phyloP scores from a whole-genome alignment of 2,113 vertebrate genomes.

The Bos taurus region ARS-UCD2.0 NC_037355.1:11981501-11982000 shows the following conservation, averaged over 20 bases:
- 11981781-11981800: background rate
- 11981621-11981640: background rate
- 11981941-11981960: background rate
- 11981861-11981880: background rate
- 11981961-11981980: background rate
- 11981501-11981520: background rate
- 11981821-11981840: background rate
- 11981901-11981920: background rate
- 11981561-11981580: background rate
- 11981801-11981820: background rate
- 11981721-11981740: background rate
- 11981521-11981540: background rate
- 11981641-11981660: background rate
- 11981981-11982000: background rate
- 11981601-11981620: background rate
- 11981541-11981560: background rate
- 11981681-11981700: background rate
- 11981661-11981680: background rate
- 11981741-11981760: background rate
- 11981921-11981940: background rate
- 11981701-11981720: background rate
- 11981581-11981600: background rate
- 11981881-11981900: background rate
- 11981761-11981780: background rate
- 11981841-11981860: background rate